Evolutionary conservation across 2,797 vertebrate genomes (phyloP), one percentile per base, ranked within the genome.

Genomic region (Enteromius afrohamiltoni): DNA sequence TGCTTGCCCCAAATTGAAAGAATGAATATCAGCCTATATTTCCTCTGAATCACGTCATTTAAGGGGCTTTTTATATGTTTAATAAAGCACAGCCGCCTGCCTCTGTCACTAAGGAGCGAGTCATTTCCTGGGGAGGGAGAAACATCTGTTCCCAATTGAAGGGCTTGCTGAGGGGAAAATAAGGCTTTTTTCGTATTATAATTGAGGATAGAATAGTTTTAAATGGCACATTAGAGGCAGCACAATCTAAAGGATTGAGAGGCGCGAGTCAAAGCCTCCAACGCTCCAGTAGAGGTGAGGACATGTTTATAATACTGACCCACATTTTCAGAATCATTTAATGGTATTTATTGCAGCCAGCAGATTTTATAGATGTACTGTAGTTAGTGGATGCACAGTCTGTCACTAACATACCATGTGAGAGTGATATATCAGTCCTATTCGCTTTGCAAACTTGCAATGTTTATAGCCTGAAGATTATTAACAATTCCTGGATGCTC

Each of bases 111-210:
- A 84, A 91, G 89, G 89, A 92, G 90, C 89, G 60, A 92, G 90
- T 93, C 90, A 89, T 92, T 92, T 94, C 91, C 92, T 89, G 90
- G 86, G 89, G 89, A 91, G 91, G 83, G 75, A 86, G 82, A 90
- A 93, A 92, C 93, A 94, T 92, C 93, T 94, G 94, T 92, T 94
- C 87, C 86, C 90, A 89, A 90, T 92, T 92, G 89, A 93, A 88
- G 89, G 89, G 81, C 81, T 82, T 83, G 85, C 85, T 90, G 89
- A 91, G 75, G 85, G 91, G 87, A 85, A 91, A 89, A 87, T 86
- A 87, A 47, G 55, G 55, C 87, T 91, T 93, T 92, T 93, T 92
- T 82, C 90, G 87, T 90, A 91, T 91, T 91, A 92, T 91, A 92
- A 93, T 93, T 88, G 85, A 84, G 85, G 83, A 89, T 21, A 92